Evolutionary conservation across 2,113 vertebrate species (phyloP).

Genomic region (Otus sunia): DNA sequence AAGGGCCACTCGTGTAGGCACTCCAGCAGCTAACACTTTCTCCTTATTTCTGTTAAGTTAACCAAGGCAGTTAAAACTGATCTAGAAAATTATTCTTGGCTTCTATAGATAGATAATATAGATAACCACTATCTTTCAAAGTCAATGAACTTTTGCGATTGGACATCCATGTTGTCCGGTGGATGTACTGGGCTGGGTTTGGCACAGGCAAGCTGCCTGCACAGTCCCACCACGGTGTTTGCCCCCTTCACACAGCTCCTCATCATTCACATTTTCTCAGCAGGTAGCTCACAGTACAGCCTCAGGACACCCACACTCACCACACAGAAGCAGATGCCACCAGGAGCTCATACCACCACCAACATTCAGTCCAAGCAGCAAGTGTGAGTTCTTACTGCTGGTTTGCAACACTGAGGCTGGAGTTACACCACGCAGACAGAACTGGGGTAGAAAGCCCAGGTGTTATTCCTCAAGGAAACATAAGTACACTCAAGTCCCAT

Average conservation of each 20-base stretch:
- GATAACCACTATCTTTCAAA: background rate
- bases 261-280: background rate
- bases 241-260: background rate
- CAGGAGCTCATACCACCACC: background rate
- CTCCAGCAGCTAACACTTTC: background rate
- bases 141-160: rapidly evolving
- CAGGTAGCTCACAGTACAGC: background rate
- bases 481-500: background rate
- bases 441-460: background rate
- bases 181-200: background rate
- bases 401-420: background rate
- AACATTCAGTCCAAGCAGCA: background rate
- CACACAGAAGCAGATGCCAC: background rate
- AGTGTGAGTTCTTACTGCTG: background rate
- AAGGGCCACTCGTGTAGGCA: background rate
- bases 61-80: background rate
- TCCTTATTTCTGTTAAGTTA: background rate
- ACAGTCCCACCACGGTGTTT: background rate
- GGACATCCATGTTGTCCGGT: rapidly evolving
- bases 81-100: background rate
- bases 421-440: background rate
- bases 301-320: background rate
- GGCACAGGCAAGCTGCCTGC: background rate
- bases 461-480: background rate
- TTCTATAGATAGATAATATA: background rate